Percentiles rank a stretch among this genome's conserved stretches.
Conservation (phyloP, 1,140 invertebrate species). For the Bombus ignitus region DNA sequence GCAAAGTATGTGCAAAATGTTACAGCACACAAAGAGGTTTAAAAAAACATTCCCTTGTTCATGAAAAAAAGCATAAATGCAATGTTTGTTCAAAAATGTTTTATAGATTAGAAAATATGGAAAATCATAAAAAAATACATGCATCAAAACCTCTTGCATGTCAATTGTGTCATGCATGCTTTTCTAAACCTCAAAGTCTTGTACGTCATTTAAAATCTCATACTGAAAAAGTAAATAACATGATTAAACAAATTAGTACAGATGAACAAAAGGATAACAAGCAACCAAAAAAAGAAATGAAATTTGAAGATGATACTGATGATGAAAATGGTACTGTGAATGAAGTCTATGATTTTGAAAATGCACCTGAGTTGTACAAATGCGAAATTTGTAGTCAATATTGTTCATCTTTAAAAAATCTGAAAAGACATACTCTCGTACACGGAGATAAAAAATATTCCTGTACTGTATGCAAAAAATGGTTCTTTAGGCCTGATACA, state of each 20-base stretch:
- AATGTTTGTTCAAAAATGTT: constrained; percentile 77
- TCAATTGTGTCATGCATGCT: constrained; percentile 73
- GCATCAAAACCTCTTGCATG: constrained; percentile 74
- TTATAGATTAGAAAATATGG: constrained; percentile 76
- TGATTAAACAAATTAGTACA: constrained; percentile 66
- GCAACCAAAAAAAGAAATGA: constrained; percentile 62
- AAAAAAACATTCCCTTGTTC: constrained; percentile 78
- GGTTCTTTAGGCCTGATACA: constrained; percentile 80
- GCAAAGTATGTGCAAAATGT: constrained; percentile 75
- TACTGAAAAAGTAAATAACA: constrained; percentile 67
- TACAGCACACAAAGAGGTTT: constrained; percentile 77
- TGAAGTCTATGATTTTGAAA: constrained; percentile 73
- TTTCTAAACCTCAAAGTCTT: constrained; percentile 74
- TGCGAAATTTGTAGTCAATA: constrained; percentile 79
- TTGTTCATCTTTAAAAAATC: constrained; percentile 79
- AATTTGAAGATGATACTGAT: constrained; percentile 67
- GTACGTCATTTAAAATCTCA: constrained; percentile 74
- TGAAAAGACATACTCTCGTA: constrained; percentile 77
- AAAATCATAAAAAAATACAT: constrained; percentile 77
- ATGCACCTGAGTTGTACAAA: constrained; percentile 78
- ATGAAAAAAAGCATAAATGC: constrained; percentile 78
- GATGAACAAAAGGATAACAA: constrained; percentile 58
- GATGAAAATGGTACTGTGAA: constrained; percentile 68
- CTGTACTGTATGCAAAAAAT: constrained; percentile 81
- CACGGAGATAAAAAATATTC: constrained; percentile 81